Percentiles rank a stretch among this genome's conserved stretches.
Conservation (phyloP, 2,888 invertebrate species). For the Pachliopta kotzebuea region DNA sequence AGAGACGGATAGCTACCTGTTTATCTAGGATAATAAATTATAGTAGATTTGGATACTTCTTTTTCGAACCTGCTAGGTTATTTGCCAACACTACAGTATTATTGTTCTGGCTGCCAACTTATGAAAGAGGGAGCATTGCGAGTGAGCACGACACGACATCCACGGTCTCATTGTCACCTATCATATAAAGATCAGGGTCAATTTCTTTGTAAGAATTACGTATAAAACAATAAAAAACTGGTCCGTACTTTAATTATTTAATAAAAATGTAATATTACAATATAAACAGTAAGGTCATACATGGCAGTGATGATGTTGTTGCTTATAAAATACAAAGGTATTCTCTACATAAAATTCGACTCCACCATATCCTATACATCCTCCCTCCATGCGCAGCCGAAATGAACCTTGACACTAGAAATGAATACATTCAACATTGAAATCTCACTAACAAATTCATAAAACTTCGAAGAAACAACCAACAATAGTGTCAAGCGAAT, state of each 20-base stretch:
- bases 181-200: too few species aligned
- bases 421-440: slow-evolving; percentile 62
- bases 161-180: too few species aligned
- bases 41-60: too few species aligned
- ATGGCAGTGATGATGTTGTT: slow-evolving; percentile 78
- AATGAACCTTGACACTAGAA: slow-evolving; percentile 49
- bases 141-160: too few species aligned
- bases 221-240: slow-evolving; percentile 27
- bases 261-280: slow-evolving; percentile 75
- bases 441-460: slow-evolving; percentile 65
- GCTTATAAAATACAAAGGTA: slow-evolving; percentile 65
- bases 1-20: too few species aligned
- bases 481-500: slow-evolving; percentile 51
- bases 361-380: slow-evolving; percentile 44
- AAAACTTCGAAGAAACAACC: slow-evolving; percentile 64
- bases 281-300: slow-evolving; percentile 80
- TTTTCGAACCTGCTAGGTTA: too few species aligned
- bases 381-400: slow-evolving; percentile 34
- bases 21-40: too few species aligned
- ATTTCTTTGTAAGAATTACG: too few species aligned
- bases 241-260: slow-evolving; percentile 60
- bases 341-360: slow-evolving; percentile 61
- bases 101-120: too few species aligned
- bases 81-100: too few species aligned
- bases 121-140: too few species aligned